Percentiles rank a stretch among this genome's conserved stretches.
phyloP scores from a whole-genome alignment of 1,140 invertebrate genomes.

The Micrasema longulum region DNA sequence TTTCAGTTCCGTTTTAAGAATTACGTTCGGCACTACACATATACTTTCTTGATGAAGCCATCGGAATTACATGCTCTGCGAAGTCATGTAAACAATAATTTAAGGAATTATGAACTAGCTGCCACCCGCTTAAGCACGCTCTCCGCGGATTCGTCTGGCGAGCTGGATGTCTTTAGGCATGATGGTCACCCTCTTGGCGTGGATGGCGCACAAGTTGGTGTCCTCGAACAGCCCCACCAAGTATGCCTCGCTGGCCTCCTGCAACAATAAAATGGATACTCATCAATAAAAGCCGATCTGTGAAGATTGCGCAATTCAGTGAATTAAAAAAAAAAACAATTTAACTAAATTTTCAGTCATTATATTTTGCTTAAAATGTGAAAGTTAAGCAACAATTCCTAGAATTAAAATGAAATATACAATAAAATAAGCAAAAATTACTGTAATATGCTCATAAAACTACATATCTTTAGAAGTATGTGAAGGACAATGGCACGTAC shows the following conservation, averaged over 20 bases:
- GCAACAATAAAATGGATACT: no score
- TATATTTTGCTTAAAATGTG: no score
- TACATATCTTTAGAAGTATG: no score
- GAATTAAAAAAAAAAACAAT: no score
- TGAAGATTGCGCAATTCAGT: no score
- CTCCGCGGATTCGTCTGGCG: constrained; percentile 86
- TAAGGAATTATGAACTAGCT: constrained; percentile 52
- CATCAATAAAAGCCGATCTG: no score
- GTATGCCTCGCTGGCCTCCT: constrained; percentile 93
- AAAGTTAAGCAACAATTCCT: no score
- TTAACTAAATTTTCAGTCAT: no score
- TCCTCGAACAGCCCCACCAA: constrained; percentile 93
- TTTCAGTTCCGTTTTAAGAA: constrained; percentile 52
- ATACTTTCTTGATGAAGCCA: constrained; percentile 42
- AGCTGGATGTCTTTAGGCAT: constrained; percentile 97
- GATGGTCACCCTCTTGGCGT: constrained; percentile 94
- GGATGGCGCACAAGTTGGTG: constrained; percentile 94
- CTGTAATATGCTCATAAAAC: no score
- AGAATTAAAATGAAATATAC: no score
- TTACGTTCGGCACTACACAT: constrained; percentile 43
- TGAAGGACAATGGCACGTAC: no score
- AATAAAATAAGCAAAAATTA: no score
- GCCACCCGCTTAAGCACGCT: constrained; percentile 75
- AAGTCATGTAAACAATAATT: constrained; percentile 54
- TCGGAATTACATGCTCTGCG: constrained; percentile 45